Evolutionary conservation across 2,113 vertebrate species (phyloP).

Genomic region (Peromyscus californicus): DNA sequence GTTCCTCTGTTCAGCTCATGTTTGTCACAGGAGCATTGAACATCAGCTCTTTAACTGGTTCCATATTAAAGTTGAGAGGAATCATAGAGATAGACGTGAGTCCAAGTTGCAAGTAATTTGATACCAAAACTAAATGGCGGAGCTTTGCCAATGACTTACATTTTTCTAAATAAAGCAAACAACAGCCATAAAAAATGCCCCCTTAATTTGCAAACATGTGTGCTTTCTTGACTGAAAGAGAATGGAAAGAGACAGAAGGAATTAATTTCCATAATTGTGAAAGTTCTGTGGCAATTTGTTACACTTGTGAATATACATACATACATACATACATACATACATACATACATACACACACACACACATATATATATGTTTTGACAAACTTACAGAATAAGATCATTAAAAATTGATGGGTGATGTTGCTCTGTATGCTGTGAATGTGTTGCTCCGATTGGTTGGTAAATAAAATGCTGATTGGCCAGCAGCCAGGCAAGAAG

Average conservation of each 20-base stretch:
- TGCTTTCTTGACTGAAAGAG: constrained; percentile 25
- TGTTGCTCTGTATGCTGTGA: too few species aligned
- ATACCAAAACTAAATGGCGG: constrained; percentile 6
- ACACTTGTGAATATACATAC: not conserved
- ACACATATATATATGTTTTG: not conserved
- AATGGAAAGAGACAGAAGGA: not conserved
- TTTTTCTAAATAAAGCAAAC: constrained; percentile 33
- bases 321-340: not conserved
- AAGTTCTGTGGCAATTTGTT: constrained; percentile 44
- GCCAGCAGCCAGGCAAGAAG: too few species aligned
- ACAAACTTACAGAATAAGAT: constrained; percentile 43
- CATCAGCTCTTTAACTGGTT: constrained; percentile 26
- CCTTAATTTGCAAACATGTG: constrained; percentile 26
- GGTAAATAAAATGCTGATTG: too few species aligned
- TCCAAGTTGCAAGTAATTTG: not conserved
- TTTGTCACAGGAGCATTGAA: constrained; percentile 32
- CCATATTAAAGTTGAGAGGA: not conserved
- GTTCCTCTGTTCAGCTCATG: constrained; percentile 12
- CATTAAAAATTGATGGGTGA: not conserved
- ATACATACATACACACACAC: not conserved
- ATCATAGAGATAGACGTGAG: constrained; percentile 17
- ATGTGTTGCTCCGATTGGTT: too few species aligned
- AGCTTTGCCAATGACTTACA: constrained; percentile 23
- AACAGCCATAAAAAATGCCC: not conserved
- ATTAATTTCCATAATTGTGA: constrained; percentile 32